Evolutionary conservation across 1,140 invertebrate species (phyloP).

Genomic region (Camponotus vicinus): DNA sequence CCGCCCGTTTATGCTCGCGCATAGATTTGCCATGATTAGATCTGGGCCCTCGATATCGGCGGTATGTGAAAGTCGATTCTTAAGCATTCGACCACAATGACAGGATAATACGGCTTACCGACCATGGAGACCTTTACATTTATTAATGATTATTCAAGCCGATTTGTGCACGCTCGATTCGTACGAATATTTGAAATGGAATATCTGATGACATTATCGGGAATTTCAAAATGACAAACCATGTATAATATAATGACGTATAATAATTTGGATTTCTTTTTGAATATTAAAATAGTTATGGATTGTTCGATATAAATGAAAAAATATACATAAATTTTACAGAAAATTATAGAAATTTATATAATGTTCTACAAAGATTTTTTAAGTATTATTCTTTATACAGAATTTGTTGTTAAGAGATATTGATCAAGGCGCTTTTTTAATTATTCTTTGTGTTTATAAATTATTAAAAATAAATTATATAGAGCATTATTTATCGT

Average conservation of each 20-base stretch:
- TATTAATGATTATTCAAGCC: constrained; percentile 46
- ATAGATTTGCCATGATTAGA: constrained; percentile 46
- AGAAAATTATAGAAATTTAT: neutral
- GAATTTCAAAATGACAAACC: neutral
- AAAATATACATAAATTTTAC: neutral
- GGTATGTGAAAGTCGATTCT: constrained; percentile 63
- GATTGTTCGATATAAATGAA: neutral
- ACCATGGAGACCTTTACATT: constrained; percentile 46
- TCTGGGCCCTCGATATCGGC: constrained; percentile 28
- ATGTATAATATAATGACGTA: neutral
- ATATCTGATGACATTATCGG: constrained; percentile 2
- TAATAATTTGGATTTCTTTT: neutral
- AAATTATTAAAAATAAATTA: neutral
- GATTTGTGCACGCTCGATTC: constrained; percentile 24
- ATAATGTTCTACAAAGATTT: neutral
- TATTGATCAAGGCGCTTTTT: neutral
- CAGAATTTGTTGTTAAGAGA: neutral
- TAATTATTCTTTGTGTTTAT: neutral
- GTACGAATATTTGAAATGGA: constrained; percentile 10
- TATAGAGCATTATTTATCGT: neutral
- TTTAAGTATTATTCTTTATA: neutral
- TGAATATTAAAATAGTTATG: neutral
- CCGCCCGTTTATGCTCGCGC: constrained; percentile 22
- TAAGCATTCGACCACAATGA: constrained; percentile 28
- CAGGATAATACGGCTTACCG: constrained; percentile 51